A percentile compares a stretch with the other conserved stretches of the same genome.
These are phyloP conservation scores for Conus betulinus DNA, from an alignment of 1,140 invertebrate species.

Conservation along the genomic window DNA sequence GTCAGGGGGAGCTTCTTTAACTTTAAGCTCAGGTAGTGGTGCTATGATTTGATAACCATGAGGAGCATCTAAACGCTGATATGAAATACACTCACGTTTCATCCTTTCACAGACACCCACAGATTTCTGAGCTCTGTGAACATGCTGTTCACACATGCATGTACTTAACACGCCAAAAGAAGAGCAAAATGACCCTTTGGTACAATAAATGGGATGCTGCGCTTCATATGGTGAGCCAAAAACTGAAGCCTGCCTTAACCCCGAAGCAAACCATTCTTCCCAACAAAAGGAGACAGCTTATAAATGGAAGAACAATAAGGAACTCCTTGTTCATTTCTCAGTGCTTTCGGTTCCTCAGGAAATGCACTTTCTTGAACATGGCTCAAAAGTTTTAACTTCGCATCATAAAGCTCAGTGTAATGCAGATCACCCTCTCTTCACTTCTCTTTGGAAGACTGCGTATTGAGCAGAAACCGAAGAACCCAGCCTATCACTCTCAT, in stretches of 20 bases:
- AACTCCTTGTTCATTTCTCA: no score
- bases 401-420: no score
- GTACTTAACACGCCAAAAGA: not conserved
- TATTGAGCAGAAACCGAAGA: no score
- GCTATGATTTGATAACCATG: slow-evolving; percentile 1
- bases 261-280: slow-evolving; percentile 6
- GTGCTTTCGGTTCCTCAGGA: no score
- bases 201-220: slow-evolving; percentile 16
- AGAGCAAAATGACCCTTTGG: slow-evolving; percentile 19
- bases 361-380: no score
- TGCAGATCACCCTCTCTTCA: no score
- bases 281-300: not conserved
- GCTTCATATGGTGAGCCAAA: not conserved
- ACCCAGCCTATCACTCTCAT: no score
- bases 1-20: slow-evolving; percentile 1
- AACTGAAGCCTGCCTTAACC: not conserved
- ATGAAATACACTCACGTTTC: not conserved
- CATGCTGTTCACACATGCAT: not conserved
- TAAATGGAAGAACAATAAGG: no score
- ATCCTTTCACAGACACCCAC: not conserved
- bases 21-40: not conserved
- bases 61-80: slow-evolving; percentile 6
- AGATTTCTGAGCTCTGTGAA: not conserved
- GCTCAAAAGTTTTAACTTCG: no score
- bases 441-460: no score